These are phyloP conservation scores for Tyto alba DNA, from an alignment of 2,113 vertebrate genomes.

Conservation along the genomic window DNA sequence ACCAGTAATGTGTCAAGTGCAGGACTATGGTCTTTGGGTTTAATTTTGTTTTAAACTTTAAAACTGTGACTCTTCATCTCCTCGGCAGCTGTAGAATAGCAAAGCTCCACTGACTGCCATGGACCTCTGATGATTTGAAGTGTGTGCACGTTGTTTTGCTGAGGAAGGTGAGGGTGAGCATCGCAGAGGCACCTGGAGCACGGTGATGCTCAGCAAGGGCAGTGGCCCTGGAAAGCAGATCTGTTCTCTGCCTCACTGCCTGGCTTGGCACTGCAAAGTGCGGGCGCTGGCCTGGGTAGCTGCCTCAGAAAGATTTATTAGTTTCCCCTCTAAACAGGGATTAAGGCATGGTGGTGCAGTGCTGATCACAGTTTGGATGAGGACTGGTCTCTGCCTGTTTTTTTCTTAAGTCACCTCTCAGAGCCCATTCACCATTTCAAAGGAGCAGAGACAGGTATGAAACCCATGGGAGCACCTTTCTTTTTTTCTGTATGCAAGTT, in stretches of 20 bases:
- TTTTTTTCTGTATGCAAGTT: neutral
- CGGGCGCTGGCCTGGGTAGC: neutral
- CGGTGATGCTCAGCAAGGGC: accelerated
- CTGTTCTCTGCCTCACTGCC: neutral
- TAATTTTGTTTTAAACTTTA: neutral
- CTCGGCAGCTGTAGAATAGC: neutral
- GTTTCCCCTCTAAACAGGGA: neutral
- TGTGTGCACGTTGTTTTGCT: neutral
- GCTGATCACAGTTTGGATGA: neutral
- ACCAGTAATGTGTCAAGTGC: accelerated
- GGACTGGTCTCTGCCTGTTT: neutral
- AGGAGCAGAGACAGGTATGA: neutral
- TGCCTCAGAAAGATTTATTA: neutral
- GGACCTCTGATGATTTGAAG: accelerated
- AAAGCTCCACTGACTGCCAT: neutral
- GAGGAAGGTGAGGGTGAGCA: neutral
- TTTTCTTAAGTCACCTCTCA: neutral
- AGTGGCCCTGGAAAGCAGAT: neutral
- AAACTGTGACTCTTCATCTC: neutral
- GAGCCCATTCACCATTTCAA: neutral
- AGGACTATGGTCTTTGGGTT: too few relatives aligned
- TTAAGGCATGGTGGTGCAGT: neutral
- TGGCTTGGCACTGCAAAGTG: accelerated
- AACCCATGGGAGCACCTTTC: neutral
- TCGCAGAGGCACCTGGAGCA: accelerated